Evolutionary conservation across 1,140 invertebrate genomes (phyloP).

Genomic region (Caenorhabditis tropicalis): DNA sequence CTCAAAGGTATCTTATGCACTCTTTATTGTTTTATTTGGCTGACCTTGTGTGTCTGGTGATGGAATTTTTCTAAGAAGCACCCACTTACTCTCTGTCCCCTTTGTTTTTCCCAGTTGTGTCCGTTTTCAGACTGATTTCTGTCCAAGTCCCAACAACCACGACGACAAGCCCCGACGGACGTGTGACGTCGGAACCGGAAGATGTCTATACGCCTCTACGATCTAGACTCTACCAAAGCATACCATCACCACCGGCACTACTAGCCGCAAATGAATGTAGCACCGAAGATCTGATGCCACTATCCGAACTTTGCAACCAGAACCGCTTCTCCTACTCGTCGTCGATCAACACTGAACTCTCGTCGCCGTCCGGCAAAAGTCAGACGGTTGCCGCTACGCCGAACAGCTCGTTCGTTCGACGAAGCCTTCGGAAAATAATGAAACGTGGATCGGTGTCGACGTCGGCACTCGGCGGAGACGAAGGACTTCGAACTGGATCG

Average conservation of each 20-base stretch:
- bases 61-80: background rate
- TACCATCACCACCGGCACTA: slow-evolving; percentile 1
- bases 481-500: background rate
- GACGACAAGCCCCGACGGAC: background rate
- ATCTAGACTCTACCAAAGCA: background rate
- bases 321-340: background rate
- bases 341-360: background rate
- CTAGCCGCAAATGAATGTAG: background rate
- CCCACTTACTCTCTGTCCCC: background rate
- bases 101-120: slow-evolving; percentile 40
- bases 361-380: background rate
- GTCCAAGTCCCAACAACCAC: no score
- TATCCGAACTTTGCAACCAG: background rate
- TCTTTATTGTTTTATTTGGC: background rate
- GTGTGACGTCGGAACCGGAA: background rate
- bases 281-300: background rate
- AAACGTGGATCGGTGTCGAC: slow-evolving; percentile 7
- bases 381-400: background rate
- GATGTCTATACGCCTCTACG: background rate
- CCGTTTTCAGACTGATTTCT: slow-evolving; percentile 31
- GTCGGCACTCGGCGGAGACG: background rate
- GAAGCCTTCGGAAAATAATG: slow-evolving; percentile 30
- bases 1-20: background rate
- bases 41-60: background rate
- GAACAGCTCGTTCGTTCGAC: slow-evolving; percentile 9